phyloP scores from a whole-genome alignment of 2,888 invertebrate genomes.

The Amaurobius ferox region DNA sequence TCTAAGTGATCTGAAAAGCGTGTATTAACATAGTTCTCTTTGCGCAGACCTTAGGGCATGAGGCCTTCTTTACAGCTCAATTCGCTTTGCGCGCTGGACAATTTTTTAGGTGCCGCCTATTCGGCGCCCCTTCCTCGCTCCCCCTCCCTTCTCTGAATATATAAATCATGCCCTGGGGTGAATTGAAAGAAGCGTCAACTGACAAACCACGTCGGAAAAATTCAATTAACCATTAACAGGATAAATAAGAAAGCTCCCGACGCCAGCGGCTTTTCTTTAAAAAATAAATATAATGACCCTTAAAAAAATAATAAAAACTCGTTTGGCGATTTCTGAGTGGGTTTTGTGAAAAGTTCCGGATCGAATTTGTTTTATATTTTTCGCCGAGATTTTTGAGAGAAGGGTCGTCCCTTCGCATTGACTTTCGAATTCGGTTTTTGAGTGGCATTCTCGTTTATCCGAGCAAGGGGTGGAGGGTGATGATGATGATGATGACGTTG shows the following conservation, averaged over 20 bases:
- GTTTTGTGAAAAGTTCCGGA: constrained; percentile 51
- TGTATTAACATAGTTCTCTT: constrained; percentile 26
- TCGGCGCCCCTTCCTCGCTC: constrained; percentile 37
- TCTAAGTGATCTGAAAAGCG: constrained; percentile 37
- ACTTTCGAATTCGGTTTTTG: constrained; percentile 25
- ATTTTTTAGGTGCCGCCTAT: constrained; percentile 26
- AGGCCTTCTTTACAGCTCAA: constrained; percentile 46
- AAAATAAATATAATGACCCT: constrained; percentile 54
- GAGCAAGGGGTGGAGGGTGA: neutral
- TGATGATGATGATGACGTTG: constrained; percentile 4
- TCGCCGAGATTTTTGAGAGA: neutral
- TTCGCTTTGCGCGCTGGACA: constrained; percentile 22
- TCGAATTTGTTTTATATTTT: constrained; percentile 25
- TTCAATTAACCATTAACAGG: constrained; percentile 61
- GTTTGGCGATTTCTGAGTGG: constrained; percentile 44
- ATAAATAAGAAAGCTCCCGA: constrained; percentile 11
- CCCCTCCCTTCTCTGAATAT: constrained; percentile 27
- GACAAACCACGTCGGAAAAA: constrained; percentile 33
- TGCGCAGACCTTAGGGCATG: neutral
- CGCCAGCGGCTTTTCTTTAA: constrained; percentile 24
- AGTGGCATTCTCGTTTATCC: constrained; percentile 10
- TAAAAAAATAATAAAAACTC: constrained; percentile 17
- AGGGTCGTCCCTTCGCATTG: neutral
- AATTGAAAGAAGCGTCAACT: neutral
- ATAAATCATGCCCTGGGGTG: constrained; percentile 31